Evolutionary conservation across 2,797 vertebrate genomes (phyloP).

Genomic region (Coendou prehensilis): DNA sequence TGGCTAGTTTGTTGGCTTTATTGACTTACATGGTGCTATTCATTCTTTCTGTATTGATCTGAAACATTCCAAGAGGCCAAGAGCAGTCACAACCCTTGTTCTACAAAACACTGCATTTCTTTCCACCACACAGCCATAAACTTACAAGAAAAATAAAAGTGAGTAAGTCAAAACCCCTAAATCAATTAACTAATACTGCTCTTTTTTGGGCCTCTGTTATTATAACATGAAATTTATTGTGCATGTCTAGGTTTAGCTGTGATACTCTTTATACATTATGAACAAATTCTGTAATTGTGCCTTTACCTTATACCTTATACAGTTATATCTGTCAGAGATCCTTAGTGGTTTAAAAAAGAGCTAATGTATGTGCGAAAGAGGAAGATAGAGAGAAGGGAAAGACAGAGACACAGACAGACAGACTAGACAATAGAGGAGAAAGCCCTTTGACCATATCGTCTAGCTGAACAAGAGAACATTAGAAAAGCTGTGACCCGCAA

Average conservation of each 20-base stretch:
- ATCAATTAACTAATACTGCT: constrained; percentile 20
- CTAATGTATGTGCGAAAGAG: background rate
- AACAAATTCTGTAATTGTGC: constrained; percentile 26
- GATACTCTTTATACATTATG: constrained; percentile 40
- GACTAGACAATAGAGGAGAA: constrained; percentile 29
- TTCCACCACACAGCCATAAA: background rate
- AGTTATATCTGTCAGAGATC: background rate
- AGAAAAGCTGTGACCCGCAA: constrained; percentile 65
- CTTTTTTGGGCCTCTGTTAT: background rate
- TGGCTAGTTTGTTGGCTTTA: background rate
- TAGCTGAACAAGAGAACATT: constrained; percentile 41
- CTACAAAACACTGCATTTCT: background rate
- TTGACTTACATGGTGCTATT: background rate
- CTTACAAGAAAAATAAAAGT: constrained; percentile 6
- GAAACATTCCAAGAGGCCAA: constrained; percentile 3
- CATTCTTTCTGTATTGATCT: background rate
- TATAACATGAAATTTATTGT: constrained; percentile 50
- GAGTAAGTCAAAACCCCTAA: constrained; percentile 12
- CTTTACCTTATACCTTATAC: background rate
- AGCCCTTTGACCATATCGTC: background rate
- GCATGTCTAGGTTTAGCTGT: background rate
- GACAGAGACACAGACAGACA: background rate
- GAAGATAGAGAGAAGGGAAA: background rate
- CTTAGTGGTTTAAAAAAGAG: background rate
- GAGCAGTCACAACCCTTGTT: background rate